These are phyloP conservation scores for Drosophila nikananu DNA, from an alignment of 1,140 invertebrate genomes.

Conservation along the genomic window DNA sequence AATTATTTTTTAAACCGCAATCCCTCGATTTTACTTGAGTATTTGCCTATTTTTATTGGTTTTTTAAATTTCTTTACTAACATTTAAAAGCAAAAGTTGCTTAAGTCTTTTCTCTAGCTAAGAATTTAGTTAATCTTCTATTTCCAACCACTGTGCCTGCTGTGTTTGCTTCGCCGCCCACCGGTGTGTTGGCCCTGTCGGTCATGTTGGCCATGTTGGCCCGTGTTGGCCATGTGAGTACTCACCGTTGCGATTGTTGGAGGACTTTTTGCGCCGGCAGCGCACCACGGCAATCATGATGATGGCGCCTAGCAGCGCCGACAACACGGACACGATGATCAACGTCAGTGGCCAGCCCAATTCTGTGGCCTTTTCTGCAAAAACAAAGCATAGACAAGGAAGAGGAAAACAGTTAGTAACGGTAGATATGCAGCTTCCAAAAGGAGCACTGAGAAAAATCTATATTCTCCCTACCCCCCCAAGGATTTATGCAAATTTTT, in stretches of 20 bases:
- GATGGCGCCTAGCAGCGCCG: slow-evolving; percentile 86
- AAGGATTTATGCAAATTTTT: not conserved
- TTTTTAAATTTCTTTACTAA: not conserved
- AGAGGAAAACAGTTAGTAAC: slow-evolving; percentile 36
- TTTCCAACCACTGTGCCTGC: slow-evolving; percentile 26
- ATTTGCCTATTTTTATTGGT: not conserved
- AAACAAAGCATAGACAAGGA: not conserved
- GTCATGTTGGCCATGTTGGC: slow-evolving; percentile 26
- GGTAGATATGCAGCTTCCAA: slow-evolving; percentile 4
- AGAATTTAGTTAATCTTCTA: not conserved
- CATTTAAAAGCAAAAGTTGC: not conserved
- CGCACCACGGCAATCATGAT: slow-evolving; percentile 86
- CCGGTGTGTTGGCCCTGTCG: slow-evolving; percentile 26
- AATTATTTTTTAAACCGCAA: not conserved
- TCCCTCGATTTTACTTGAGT: not conserved
- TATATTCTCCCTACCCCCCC: not conserved
- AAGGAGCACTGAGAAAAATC: not conserved
- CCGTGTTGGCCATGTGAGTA: slow-evolving; percentile 29
- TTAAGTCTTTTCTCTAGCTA: not conserved
- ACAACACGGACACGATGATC: slow-evolving; percentile 86
- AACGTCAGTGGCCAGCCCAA: slow-evolving; percentile 86
- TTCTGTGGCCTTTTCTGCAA: slow-evolving; percentile 86
- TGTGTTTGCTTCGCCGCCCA: slow-evolving; percentile 34
- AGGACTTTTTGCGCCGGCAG: slow-evolving; percentile 84
- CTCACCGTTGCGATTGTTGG: slow-evolving; percentile 84